Evolutionary conservation across 2,888 invertebrate genomes (phyloP), one percentile per base, ranked within the genome.

Genomic region (Chouioia cunea): DNA sequence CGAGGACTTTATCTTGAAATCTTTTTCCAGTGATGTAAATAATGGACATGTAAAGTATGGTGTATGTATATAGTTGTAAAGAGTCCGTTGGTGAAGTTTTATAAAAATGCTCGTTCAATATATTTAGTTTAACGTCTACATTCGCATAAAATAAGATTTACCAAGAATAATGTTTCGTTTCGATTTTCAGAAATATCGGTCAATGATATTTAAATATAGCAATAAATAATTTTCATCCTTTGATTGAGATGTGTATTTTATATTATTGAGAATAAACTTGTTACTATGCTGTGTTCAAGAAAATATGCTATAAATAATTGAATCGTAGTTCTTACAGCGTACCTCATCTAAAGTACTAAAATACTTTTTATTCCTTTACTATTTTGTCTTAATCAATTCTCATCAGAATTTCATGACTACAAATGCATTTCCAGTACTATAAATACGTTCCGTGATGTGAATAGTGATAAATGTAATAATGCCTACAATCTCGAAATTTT

Each of bases 51-150:
- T 62, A 50, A 69, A 69, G 36, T 36, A 58, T 57, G 65, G 60
- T 64, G 59, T 71, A 60, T 75, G 66, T 72, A 75, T 73, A 75
- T 75, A 75, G 47, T 72, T 74, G 75, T 75, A 75, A 73, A 75
- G 70, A 73, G 50, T 71, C 71, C 54, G 53, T 73, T 69, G 59
- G 53, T 14, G 59, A 58, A 52, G 46, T 65, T 22, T 50, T 63
- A 27, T 65, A 44, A 20, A 36, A 66, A 63, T 70, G 54, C 63
- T 73, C 66, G 46, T 66, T 54, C 60, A 36, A 22, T 73, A 48
- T 43, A 58, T 64, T 43, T 73, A 64, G 22, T 36, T 54, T 59
- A 67, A 65, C 53, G 58, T 46, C 14, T 59, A 27, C 44, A 53
- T 36, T 66, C 18, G 47, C n/a, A n/a, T 50, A 62, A 14, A 44